Evolutionary conservation across 2,113 vertebrate species (phyloP).

Genomic region (Thalassoma bifasciatum): DNA sequence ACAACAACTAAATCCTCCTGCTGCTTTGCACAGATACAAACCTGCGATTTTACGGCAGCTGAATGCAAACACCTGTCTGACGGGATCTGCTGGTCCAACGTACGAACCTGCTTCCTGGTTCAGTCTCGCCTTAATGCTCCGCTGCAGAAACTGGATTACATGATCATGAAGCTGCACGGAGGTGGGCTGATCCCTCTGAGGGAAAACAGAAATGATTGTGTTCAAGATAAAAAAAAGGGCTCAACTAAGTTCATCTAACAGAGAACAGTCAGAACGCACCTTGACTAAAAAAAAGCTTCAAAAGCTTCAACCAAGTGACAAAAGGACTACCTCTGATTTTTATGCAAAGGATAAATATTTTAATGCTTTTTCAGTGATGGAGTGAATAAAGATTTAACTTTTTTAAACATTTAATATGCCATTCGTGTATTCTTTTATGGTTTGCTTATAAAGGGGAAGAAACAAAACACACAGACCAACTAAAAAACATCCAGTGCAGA

Average conservation of each 20-base stretch:
- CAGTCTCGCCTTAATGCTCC: not conserved
- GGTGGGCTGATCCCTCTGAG: too few relatives aligned
- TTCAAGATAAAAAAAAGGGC: not conserved
- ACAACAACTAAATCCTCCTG: conserved; percentile 77
- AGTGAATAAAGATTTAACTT: conserved; percentile 28
- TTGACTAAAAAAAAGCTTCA: conserved; percentile 32
- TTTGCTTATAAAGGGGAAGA: too few relatives aligned
- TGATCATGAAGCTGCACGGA: too few relatives aligned
- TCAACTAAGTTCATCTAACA: not conserved
- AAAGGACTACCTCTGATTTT: conserved; percentile 13
- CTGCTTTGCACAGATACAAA: conserved; percentile 32
- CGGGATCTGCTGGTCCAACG: conserved; percentile 13
- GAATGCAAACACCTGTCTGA: not conserved
- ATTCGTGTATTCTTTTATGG: not conserved
- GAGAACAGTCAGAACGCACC: not conserved
- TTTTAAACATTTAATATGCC: not conserved
- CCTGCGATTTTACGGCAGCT: not conserved
- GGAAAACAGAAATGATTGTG: not conserved
- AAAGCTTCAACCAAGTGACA: too few relatives aligned
- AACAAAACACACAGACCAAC: conserved; percentile 68
- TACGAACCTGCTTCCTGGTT: conserved; percentile 12
- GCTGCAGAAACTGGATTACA: too few relatives aligned
- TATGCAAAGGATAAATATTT: conserved; percentile 6
- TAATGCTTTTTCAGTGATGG: not conserved
- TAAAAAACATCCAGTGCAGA: not conserved